Evolutionary conservation across 2,113 vertebrate genomes (phyloP).

Genomic region (Onychostruthus taczanowskii): DNA sequence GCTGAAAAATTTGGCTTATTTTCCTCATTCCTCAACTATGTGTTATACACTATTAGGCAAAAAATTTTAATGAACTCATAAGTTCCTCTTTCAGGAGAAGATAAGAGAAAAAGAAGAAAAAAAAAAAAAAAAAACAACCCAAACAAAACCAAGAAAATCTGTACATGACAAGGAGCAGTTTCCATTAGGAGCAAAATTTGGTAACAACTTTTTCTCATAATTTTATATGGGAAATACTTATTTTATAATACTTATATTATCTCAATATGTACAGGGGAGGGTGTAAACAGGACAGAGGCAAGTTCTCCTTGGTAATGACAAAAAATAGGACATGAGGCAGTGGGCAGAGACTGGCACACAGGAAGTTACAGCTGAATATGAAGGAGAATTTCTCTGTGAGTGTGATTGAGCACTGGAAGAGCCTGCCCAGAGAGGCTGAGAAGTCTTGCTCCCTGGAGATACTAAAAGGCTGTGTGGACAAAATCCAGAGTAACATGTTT

Average conservation of each 20-base stretch:
- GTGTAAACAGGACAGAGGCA: background rate
- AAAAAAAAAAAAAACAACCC: fast-evolving
- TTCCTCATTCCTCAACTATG: background rate
- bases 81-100: background rate
- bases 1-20: background rate
- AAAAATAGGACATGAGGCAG: background rate
- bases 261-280: background rate
- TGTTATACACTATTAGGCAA: fast-evolving
- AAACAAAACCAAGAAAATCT: background rate
- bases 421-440: background rate
- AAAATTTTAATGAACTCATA: background rate
- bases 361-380: background rate
- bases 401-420: background rate
- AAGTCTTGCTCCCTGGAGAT: background rate
- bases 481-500: background rate
- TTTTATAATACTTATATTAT: background rate
- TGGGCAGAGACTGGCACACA: background rate
- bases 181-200: background rate
- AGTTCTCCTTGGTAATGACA: background rate
- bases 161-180: background rate
- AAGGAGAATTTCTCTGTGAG: background rate
- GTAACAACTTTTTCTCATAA: background rate
- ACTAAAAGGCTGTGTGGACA: background rate
- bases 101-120: background rate
- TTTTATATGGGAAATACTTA: background rate